These are phyloP conservation scores for Upupa epops DNA, from an alignment of 2,113 vertebrate genomes.

Conservation along the genomic window DNA sequence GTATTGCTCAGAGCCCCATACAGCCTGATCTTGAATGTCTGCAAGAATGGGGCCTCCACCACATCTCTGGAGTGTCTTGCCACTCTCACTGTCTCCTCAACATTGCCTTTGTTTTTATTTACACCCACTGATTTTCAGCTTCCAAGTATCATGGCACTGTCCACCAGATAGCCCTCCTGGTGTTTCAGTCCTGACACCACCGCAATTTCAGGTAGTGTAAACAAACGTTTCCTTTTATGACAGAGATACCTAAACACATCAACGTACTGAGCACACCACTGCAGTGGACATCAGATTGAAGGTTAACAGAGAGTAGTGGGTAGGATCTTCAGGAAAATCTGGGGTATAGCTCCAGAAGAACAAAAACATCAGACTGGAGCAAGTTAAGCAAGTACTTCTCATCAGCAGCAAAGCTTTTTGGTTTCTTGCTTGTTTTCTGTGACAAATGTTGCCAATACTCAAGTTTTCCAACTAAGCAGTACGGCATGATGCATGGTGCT, in stretches of 20 bases:
- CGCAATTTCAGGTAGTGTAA: neutral
- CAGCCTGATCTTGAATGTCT: too few species aligned
- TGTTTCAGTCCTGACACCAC: neutral
- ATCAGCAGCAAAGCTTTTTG: neutral
- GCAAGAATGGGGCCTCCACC: too few species aligned
- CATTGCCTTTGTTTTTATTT: neutral
- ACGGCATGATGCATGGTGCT: neutral
- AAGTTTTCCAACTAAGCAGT: neutral
- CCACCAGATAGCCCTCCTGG: neutral
- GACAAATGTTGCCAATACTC: neutral
- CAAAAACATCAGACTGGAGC: rapidly evolving
- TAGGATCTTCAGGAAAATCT: neutral
- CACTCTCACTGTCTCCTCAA: neutral
- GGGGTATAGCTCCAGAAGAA: neutral
- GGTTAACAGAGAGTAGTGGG: neutral
- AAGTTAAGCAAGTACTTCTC: neutral
- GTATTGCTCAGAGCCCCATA: too few species aligned
- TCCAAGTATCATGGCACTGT: rapidly evolving
- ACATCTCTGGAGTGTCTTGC: too few species aligned
- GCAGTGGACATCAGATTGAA: neutral
- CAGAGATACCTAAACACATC: neutral
- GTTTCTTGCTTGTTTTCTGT: neutral
- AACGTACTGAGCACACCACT: neutral
- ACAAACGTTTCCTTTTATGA: neutral
- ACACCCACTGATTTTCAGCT: neutral